Conservation (phyloP, 2,113 vertebrate species). For the Planiliza haematocheilus region DNA sequence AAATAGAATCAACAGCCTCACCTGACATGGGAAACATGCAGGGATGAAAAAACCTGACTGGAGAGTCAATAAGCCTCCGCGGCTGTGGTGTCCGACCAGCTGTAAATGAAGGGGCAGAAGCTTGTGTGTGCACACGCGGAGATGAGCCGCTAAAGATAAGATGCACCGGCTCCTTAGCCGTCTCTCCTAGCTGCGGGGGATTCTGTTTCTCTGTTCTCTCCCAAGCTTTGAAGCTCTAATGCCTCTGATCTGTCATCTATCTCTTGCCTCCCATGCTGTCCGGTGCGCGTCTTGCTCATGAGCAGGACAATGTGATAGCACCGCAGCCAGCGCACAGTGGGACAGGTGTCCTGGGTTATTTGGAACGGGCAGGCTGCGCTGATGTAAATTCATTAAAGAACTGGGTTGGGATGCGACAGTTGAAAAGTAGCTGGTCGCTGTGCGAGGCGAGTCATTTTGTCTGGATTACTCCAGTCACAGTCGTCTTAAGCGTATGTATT, state of each 20-base stretch:
- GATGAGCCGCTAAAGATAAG: conserved; percentile 51
- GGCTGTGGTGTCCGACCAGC: conserved; percentile 45
- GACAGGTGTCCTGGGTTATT: conserved; percentile 33
- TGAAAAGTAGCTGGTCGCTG: conserved; percentile 41
- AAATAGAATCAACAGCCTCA: conserved; percentile 58
- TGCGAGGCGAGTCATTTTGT: conserved; percentile 32
- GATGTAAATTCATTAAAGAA: conserved; percentile 48
- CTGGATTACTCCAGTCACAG: conserved; percentile 25
- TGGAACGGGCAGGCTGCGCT: conserved; percentile 24
- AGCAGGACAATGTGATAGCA: conserved; percentile 49
- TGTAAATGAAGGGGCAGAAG: conserved; percentile 47
- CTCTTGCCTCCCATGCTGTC: conserved; percentile 59
- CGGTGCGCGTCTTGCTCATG: conserved; percentile 30
- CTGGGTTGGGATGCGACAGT: conserved; percentile 3
- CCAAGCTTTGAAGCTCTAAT: conserved; percentile 67
- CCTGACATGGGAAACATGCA: conserved; percentile 48
- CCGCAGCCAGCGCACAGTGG: conserved; percentile 29
- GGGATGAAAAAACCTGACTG: conserved; percentile 45
- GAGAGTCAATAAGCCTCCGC: conserved; percentile 36
- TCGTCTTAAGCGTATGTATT: conserved; percentile 21
- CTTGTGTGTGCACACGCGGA: conserved; percentile 40
- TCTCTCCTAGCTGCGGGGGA: conserved; percentile 50
- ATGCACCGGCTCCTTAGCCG: conserved; percentile 39
- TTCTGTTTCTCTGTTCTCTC: conserved; percentile 57
- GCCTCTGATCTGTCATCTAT: conserved; percentile 70